Conservation (phyloP, 2,888 invertebrate species). For the Cremastobaeus sp. region DNA sequence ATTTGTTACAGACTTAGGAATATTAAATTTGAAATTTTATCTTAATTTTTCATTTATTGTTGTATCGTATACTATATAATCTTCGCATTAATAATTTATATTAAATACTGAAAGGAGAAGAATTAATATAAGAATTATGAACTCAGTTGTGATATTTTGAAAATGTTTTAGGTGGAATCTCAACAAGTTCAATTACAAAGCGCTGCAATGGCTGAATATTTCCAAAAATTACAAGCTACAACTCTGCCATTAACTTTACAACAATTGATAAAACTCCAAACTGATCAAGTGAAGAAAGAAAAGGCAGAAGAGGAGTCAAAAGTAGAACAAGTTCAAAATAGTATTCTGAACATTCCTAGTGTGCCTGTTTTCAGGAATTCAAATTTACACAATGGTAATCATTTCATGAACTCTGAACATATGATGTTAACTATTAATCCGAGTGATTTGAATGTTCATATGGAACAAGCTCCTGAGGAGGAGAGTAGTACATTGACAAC, state of each 20-base stretch:
- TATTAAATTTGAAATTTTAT: too few species aligned
- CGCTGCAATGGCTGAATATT: slow-evolving; percentile 75
- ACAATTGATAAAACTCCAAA: slow-evolving; percentile 75
- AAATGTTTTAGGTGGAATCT: slow-evolving; percentile 65
- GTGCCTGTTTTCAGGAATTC: slow-evolving; percentile 72
- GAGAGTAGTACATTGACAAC: slow-evolving; percentile 60
- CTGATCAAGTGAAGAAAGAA: slow-evolving; percentile 72
- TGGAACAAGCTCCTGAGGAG: slow-evolving; percentile 66
- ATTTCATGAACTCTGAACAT: slow-evolving; percentile 70
- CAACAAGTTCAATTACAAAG: slow-evolving; percentile 74
- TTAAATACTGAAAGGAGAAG: too few species aligned
- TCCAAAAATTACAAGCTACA: slow-evolving; percentile 76
- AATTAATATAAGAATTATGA: too few species aligned
- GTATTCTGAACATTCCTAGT: slow-evolving; percentile 76
- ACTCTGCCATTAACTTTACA: slow-evolving; percentile 74
- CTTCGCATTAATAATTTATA: not conserved
- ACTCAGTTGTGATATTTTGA: too few species aligned
- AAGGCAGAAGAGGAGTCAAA: slow-evolving; percentile 70
- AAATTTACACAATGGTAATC: slow-evolving; percentile 69
- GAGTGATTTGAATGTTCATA: slow-evolving; percentile 72
- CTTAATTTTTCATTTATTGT: too few species aligned
- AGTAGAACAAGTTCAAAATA: slow-evolving; percentile 71
- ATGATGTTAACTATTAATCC: slow-evolving; percentile 72
- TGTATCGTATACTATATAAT: too few species aligned
- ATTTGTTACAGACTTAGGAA: too few species aligned